phyloP scores from a whole-genome alignment of 2,888 invertebrate genomes.

The Ochropleura plecta region DNA sequence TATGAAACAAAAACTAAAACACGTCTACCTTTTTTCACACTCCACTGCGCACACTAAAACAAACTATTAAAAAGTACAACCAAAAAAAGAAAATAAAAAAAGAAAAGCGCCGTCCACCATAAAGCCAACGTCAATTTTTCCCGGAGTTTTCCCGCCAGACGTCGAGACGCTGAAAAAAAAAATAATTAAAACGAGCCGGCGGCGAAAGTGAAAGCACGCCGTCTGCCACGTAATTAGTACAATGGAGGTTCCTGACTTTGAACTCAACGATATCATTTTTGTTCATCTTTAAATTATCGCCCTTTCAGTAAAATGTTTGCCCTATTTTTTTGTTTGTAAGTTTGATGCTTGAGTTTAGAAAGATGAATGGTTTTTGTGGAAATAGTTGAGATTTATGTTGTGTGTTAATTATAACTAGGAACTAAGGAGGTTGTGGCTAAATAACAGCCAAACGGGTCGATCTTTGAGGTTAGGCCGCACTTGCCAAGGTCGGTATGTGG shows the following conservation, averaged over 20 bases:
- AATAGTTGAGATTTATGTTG: not conserved
- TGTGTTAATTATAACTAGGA: not conserved
- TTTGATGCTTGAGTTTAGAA: constrained; percentile 44
- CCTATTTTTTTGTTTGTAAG: constrained; percentile 62
- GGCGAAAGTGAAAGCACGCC: constrained; percentile 90
- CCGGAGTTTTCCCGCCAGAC: constrained; percentile 87
- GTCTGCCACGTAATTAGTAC: constrained; percentile 91
- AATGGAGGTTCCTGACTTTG: constrained; percentile 91
- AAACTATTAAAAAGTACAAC: not conserved
- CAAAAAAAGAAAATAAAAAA: not conserved
- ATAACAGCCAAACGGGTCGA: too few species aligned
- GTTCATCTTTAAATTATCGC: constrained; percentile 80
- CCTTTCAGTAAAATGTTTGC: constrained; percentile 67
- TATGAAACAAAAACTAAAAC: not conserved
- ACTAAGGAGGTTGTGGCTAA: too few species aligned
- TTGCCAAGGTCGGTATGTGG: not conserved
- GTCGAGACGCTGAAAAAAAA: constrained; percentile 90
- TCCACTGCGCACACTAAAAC: not conserved
- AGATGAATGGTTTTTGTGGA: constrained; percentile 20
- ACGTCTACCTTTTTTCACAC: not conserved
- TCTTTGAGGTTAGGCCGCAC: too few species aligned
- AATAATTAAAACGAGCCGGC: constrained; percentile 90
- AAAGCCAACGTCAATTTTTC: constrained; percentile 82
- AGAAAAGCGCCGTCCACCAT: constrained; percentile 54
- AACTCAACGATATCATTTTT: constrained; percentile 87